Evolutionary conservation across 2,797 vertebrate species (phyloP).

Genomic region (Mus spretus): DNA sequence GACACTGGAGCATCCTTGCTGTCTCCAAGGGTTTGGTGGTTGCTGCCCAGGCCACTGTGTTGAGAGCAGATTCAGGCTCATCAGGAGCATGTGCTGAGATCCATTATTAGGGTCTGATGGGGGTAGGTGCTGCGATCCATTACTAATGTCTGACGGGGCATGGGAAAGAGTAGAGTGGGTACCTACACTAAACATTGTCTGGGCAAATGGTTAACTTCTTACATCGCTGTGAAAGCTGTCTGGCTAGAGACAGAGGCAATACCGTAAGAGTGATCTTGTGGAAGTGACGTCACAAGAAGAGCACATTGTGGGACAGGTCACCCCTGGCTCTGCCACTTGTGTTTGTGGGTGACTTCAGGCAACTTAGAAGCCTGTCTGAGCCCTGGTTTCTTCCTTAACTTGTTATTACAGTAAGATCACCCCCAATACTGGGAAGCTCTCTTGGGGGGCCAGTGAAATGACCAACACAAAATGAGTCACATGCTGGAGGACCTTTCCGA

Average conservation of each 20-base stretch:
- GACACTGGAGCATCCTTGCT: neutral
- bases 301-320: neutral
- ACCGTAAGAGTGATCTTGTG: neutral
- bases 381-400: neutral
- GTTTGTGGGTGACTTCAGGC: neutral
- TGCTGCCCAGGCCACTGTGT: neutral
- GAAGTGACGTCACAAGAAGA: neutral
- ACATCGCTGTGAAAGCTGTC: neutral
- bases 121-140: neutral
- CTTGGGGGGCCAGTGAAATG: too few species aligned
- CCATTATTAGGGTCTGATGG: constrained; percentile 64
- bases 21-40: neutral
- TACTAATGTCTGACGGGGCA: constrained; percentile 60
- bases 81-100: neutral
- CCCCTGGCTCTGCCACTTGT: neutral
- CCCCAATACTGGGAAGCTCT: neutral
- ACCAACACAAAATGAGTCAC: neutral
- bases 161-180: neutral
- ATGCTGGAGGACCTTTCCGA: neutral
- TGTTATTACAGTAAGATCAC: neutral
- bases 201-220: neutral
- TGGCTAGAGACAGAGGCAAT: neutral
- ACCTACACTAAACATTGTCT: neutral
- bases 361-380: neutral
- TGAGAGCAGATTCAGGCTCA: neutral